Evolutionary conservation across 1,140 invertebrate species (phyloP).

Genomic region (Panulirus ornatus): DNA sequence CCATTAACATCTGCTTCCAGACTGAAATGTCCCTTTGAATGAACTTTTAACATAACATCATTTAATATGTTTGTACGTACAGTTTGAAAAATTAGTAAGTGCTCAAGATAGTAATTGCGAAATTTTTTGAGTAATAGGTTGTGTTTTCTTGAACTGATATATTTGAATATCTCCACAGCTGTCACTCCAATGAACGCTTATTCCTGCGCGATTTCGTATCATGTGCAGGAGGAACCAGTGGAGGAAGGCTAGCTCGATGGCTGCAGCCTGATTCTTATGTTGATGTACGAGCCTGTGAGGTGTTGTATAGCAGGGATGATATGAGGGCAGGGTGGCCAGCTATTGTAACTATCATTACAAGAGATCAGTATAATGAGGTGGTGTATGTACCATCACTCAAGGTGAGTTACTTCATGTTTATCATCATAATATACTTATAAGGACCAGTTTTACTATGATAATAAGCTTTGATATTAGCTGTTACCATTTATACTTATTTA

Average conservation of each 20-base stretch:
- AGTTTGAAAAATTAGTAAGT: too few relatives aligned
- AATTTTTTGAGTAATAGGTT: too few relatives aligned
- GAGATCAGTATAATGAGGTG: slow-evolving; percentile 94
- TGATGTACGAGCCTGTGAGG: slow-evolving; percentile 91
- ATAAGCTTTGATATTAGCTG: too few relatives aligned
- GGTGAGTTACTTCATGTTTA: slow-evolving; percentile 80
- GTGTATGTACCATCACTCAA: slow-evolving; percentile 91
- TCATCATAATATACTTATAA: too few relatives aligned
- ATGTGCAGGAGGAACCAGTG: slow-evolving; percentile 90
- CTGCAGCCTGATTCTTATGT: slow-evolving; percentile 94
- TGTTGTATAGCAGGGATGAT: slow-evolving; percentile 86
- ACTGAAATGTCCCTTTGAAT: too few relatives aligned
- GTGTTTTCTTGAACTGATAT: too few relatives aligned
- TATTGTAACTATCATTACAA: slow-evolving; percentile 89
- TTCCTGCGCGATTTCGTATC: slow-evolving; percentile 96
- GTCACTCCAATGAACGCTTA: slow-evolving; percentile 92
- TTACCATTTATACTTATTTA: too few relatives aligned
- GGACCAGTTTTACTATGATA: too few relatives aligned
- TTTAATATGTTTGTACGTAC: too few relatives aligned
- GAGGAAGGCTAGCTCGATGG: slow-evolving; percentile 95
- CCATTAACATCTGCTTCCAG: too few relatives aligned
- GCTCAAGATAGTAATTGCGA: too few relatives aligned
- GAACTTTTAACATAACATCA: too few relatives aligned
- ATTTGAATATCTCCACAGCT: slow-evolving; percentile 75
- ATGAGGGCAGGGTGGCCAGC: slow-evolving; percentile 90